Evolutionary conservation across 2,797 vertebrate genomes (phyloP).

Genomic region (Delichon dasypus): DNA sequence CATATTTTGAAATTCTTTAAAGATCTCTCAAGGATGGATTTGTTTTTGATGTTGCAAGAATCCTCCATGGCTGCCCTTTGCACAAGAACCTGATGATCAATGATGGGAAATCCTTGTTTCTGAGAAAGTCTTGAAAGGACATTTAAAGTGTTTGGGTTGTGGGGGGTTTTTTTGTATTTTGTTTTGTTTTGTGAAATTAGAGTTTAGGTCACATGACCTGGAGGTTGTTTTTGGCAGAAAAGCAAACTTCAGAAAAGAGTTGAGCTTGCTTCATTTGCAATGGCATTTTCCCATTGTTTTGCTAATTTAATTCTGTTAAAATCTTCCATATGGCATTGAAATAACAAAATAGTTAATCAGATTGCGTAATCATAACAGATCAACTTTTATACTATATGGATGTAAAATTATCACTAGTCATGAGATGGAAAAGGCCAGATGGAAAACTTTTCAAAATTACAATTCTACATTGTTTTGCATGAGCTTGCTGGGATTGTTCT

Average conservation of each 20-base stretch:
- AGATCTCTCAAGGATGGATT: conserved; percentile 19
- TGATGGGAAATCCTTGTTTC: conserved; percentile 47
- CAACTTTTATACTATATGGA: neutral
- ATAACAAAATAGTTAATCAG: neutral
- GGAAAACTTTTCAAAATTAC: neutral
- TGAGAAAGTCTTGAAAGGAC: conserved; percentile 51
- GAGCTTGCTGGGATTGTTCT: neutral
- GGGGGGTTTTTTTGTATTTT: accelerated
- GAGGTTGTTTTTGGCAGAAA: neutral
- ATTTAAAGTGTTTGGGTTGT: neutral
- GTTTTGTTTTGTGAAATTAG: neutral
- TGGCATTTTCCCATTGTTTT: neutral
- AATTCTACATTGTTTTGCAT: neutral
- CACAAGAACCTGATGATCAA: conserved; percentile 29
- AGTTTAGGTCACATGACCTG: neutral
- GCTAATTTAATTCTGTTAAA: neutral
- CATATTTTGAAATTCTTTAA: conserved; percentile 48
- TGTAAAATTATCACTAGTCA: neutral
- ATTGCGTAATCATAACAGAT: neutral
- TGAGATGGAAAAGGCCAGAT: neutral
- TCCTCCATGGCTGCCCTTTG: conserved; percentile 58
- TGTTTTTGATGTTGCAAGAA: conserved; percentile 62
- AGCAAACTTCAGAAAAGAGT: neutral
- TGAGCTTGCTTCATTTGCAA: neutral
- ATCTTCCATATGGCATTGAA: neutral